Percentiles rank a stretch among this genome's conserved stretches.
Evolutionary conservation across 1,140 invertebrate genomes (phyloP).

Genomic region (Cecropterus lyciades): DNA sequence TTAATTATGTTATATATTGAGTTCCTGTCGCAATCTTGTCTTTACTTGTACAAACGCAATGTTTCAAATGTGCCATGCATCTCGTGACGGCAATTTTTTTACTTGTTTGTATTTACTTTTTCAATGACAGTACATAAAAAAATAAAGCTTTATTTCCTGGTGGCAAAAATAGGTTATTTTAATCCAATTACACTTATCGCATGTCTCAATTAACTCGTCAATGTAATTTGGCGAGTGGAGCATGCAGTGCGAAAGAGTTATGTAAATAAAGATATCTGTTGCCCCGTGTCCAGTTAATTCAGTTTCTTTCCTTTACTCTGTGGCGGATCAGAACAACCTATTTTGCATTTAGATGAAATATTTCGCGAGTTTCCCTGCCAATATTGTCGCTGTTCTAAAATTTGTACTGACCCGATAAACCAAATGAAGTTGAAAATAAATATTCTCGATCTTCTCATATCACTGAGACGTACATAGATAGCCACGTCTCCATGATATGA

Average conservation of each 20-base stretch:
- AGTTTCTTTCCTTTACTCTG: slow-evolving; percentile 57
- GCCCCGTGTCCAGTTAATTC: slow-evolving; percentile 72
- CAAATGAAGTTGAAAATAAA: not conserved
- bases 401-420: not conserved
- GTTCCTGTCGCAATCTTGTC: too few species aligned
- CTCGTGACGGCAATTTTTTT: too few species aligned
- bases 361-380: slow-evolving; percentile 54
- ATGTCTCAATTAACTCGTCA: slow-evolving; percentile 46
- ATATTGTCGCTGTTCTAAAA: slow-evolving; percentile 43
- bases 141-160: too few species aligned
- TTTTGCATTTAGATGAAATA: slow-evolving; percentile 76
- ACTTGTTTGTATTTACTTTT: too few species aligned
- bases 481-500: too few species aligned
- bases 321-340: slow-evolving; percentile 55
- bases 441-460: too few species aligned
- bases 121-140: too few species aligned
- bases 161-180: too few species aligned
- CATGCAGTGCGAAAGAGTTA: slow-evolving; percentile 69
- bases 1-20: too few species aligned
- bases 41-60: too few species aligned
- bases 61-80: too few species aligned
- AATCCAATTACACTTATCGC: not conserved
- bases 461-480: too few species aligned
- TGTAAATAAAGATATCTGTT: slow-evolving; percentile 77
- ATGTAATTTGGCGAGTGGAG: slow-evolving; percentile 60